A percentile compares a stretch with the other conserved stretches of the same genome.
Conservation (phyloP, 2,113 vertebrate species). For the Lethenteron reissneri region DNA sequence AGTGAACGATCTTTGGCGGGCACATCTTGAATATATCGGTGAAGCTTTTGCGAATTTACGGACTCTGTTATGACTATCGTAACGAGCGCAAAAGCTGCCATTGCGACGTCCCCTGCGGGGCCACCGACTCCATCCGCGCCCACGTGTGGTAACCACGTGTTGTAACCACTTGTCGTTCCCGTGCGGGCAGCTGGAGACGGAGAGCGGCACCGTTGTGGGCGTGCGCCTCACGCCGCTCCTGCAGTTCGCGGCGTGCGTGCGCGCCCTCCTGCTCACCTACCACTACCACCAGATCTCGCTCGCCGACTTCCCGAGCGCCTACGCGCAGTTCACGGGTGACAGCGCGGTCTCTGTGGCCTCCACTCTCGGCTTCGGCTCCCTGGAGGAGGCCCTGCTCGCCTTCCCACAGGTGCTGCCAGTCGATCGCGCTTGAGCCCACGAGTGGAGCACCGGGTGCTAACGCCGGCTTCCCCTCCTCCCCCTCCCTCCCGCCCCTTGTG, state of each 20-base stretch:
- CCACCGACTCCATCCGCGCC: background rate
- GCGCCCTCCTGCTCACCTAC: constrained; percentile 73
- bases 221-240: constrained; percentile 68
- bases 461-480: too few species aligned
- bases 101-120: background rate
- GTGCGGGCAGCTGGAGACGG: constrained; percentile 34
- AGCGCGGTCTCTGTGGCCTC: constrained; percentile 27
- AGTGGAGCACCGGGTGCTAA: too few species aligned
- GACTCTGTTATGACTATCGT: background rate
- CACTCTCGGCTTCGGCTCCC: too few species aligned
- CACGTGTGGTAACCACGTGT: background rate
- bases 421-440: too few species aligned
- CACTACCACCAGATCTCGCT: constrained; percentile 97
- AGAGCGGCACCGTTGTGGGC: constrained; percentile 26
- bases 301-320: constrained; percentile 56
- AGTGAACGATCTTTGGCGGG: too few species aligned
- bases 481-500: too few species aligned
- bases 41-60: background rate
- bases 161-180: background rate
- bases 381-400: too few species aligned
- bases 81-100: background rate
- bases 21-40: too few species aligned
- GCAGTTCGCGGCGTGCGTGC: constrained; percentile 62
- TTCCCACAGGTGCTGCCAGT: too few species aligned
- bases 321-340: constrained; percentile 56